phyloP scores from a whole-genome alignment of 2,113 vertebrate genomes.

The Herpetotheres cachinnans region DNA sequence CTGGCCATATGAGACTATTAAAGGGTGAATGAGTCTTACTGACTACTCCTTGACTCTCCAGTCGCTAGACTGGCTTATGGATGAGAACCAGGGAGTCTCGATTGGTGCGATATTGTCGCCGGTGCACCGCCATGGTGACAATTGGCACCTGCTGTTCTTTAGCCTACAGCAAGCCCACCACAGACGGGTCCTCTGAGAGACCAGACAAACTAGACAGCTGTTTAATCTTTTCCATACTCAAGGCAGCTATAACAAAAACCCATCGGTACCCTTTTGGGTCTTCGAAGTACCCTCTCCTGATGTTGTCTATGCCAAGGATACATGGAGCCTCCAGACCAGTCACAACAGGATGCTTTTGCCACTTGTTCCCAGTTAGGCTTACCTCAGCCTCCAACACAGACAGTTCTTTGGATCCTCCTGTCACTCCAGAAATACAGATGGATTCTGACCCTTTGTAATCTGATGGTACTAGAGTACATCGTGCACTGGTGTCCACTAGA shows the following conservation, averaged over 20 bases:
- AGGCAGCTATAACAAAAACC: background rate
- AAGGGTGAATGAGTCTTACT: background rate
- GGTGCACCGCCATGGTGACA: background rate
- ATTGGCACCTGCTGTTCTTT: background rate
- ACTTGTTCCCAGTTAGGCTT: too few species aligned
- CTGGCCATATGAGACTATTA: background rate
- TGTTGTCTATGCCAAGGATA: background rate
- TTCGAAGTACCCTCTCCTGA: background rate
- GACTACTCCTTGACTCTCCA: background rate
- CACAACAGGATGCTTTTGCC: background rate
- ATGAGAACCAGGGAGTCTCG: background rate
- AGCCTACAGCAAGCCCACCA: background rate
- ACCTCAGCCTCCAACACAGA: too few species aligned
- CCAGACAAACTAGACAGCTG: background rate
- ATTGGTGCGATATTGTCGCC: background rate
- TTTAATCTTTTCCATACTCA: background rate
- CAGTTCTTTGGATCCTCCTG: too few species aligned
- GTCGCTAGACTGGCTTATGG: background rate
- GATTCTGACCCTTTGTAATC: background rate
- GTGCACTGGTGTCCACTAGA: background rate
- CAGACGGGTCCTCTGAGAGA: background rate
- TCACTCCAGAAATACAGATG: too few species aligned
- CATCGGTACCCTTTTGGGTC: background rate
- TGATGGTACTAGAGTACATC: background rate
- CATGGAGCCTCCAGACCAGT: background rate